Evolutionary conservation across 2,888 invertebrate genomes (phyloP).

Genomic region (Aricia artaxerxes): DNA sequence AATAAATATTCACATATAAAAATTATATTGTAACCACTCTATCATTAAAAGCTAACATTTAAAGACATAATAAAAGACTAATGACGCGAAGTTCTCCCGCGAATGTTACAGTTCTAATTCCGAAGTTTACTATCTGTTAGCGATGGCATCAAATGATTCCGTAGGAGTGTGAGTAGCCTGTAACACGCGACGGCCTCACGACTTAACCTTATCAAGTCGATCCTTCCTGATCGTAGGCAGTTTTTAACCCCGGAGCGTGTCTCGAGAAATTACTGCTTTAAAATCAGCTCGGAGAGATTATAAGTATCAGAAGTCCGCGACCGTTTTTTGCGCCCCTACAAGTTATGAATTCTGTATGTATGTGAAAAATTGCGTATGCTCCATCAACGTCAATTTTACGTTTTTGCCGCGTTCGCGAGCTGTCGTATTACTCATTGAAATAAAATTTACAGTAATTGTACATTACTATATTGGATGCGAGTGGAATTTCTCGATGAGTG

Average conservation of each 20-base stretch:
- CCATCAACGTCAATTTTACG: neutral
- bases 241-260: conserved; percentile 33
- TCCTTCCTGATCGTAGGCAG: conserved; percentile 32
- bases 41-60: neutral
- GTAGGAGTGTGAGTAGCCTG: conserved; percentile 48
- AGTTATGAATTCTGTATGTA: conserved; percentile 3
- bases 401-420: neutral
- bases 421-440: conserved; percentile 19
- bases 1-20: neutral
- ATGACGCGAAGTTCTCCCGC: conserved; percentile 1
- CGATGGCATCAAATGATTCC: conserved; percentile 50
- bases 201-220: conserved; percentile 45
- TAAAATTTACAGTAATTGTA: conserved; percentile 20
- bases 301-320: conserved; percentile 11
- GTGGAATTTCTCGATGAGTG: conserved; percentile 15
- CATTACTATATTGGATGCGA: conserved; percentile 21
- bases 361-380: conserved; percentile 23
- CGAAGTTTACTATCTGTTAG: conserved; percentile 47
- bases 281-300: conserved; percentile 16
- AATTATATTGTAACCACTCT: neutral
- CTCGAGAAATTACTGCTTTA: conserved; percentile 33
- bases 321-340: neutral
- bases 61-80: conserved; percentile 7
- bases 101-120: conserved; percentile 40
- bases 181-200: conserved; percentile 59